Percentiles rank a stretch among this genome's conserved stretches.
Conservation (phyloP, 1,140 invertebrate genomes). For the Dreissena rostriformis region DNA sequence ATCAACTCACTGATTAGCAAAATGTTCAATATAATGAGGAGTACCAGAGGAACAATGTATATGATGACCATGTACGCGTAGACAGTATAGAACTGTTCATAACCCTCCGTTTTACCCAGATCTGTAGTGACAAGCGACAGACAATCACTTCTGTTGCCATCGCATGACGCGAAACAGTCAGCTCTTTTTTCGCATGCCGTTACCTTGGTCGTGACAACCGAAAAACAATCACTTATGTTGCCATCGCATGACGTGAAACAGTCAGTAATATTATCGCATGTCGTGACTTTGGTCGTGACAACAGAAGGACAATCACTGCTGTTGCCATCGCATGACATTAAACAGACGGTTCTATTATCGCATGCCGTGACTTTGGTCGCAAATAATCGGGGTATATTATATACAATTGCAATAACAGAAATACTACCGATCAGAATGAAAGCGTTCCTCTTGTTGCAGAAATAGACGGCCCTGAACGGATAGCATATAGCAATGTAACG, state of each 20-base stretch:
- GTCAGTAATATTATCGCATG: too few relatives aligned
- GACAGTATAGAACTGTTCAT: slow-evolving; percentile 68
- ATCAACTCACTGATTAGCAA: slow-evolving; percentile 76
- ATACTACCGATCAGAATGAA: slow-evolving; percentile 67
- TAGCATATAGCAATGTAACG: slow-evolving; percentile 78
- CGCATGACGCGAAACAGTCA: slow-evolving; percentile 47
- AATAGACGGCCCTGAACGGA: slow-evolving; percentile 71
- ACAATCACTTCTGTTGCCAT: slow-evolving; percentile 54
- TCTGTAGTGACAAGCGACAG: slow-evolving; percentile 62
- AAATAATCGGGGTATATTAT: slow-evolving; percentile 78
- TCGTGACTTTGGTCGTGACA: too few relatives aligned
- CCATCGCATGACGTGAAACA: too few relatives aligned
- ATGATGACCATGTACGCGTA: slow-evolving; percentile 73
- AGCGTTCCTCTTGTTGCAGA: slow-evolving; percentile 71
- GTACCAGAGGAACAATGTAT: slow-evolving; percentile 71
- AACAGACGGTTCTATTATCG: neutral
- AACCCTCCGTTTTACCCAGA: slow-evolving; percentile 68
- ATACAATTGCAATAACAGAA: slow-evolving; percentile 67
- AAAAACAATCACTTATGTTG: too few relatives aligned
- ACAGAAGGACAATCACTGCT: slow-evolving; percentile 45
- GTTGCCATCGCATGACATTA: slow-evolving; percentile 58
- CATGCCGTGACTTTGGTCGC: slow-evolving; percentile 52
- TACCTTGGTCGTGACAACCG: too few relatives aligned
- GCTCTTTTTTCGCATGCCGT: too few relatives aligned
- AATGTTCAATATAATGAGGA: slow-evolving; percentile 64